Evolutionary conservation across 1,140 invertebrate species (phyloP).

Genomic region (Drosophila sechellia): DNA sequence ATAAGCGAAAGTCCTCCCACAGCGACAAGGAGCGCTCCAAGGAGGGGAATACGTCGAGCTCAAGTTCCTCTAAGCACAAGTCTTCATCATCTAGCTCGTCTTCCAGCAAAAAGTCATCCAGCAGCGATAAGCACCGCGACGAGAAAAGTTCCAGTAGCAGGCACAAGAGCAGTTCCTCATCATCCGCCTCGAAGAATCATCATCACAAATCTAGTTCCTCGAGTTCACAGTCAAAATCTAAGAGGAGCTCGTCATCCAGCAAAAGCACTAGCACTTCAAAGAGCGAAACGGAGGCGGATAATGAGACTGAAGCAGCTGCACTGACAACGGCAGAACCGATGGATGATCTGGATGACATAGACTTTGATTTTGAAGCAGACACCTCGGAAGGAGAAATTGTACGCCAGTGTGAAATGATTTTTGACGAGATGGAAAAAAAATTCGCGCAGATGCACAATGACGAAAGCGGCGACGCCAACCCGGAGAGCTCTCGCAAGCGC

Average conservation of each 20-base stretch:
- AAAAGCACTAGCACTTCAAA: conserved; percentile 30
- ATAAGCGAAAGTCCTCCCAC: conserved; percentile 45
- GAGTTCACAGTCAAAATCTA: conserved; percentile 28
- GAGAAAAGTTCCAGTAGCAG: conserved; percentile 45
- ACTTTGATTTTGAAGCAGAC: conserved; percentile 45
- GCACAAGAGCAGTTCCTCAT: conserved; percentile 51
- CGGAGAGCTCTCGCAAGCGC: conserved; percentile 50
- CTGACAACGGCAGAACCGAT: not conserved
- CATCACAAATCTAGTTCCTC: conserved; percentile 41
- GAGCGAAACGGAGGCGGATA: conserved; percentile 7
- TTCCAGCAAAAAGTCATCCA: conserved; percentile 57
- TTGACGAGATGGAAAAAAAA: conserved; percentile 86
- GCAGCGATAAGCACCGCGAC: conserved; percentile 51
- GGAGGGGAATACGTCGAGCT: conserved; percentile 51
- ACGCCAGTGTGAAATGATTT: conserved; percentile 91
- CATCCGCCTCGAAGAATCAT: conserved; percentile 51
- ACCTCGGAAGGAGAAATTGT: conserved; percentile 87
- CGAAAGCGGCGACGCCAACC: conserved; percentile 1
- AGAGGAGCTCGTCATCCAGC: conserved; percentile 29
- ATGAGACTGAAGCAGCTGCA: not conserved
- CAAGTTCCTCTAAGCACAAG: conserved; percentile 57
- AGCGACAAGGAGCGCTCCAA: conserved; percentile 48
- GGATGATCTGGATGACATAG: conserved; percentile 35
- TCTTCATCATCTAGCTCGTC: conserved; percentile 44
- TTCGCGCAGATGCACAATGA: conserved; percentile 66